Base-by-base conservation (phyloP, 2,797 vertebrate species). In the Fistularia tabacaria region DNA sequence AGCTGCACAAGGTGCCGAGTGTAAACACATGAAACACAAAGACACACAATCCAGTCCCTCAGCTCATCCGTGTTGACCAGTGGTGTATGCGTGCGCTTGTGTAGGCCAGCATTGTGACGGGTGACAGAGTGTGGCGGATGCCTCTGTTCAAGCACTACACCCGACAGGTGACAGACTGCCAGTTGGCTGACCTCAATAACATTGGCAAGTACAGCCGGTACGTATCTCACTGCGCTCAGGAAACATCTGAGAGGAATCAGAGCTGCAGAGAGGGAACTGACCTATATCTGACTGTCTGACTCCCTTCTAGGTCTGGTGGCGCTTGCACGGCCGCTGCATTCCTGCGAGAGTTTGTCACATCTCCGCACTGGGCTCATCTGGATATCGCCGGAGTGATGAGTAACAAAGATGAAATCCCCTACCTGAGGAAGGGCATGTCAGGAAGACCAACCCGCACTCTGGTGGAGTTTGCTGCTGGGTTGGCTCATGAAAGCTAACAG, bases 41-140 rank as follows among this genome's bases (percentile, higher is more conserved):
- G 39, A 39, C 3, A 40, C 36, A 12, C 14, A 10, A 49, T 38
- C 63, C 11, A 36, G 54, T 47, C 11, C 59, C 42, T 45, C 49
- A 56, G 51, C 15, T 64, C 37, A 39, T 64, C 25, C 25, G 45
- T 72, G 43, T 51, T 80, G 69, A 85, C 14, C 6, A 15, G 59
- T 62, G 25, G 1, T 66, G 25, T 69, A n/a, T 62, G 9, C 67
- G 40, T 68, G 36, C 64, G 10, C 61, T 37, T 59, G 25, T 57
- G 44, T 72, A 99, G 97, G 96, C 97, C 40, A 95, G 96, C 62
- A 59, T 95, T 67, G 81, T 94, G 70, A 99, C 96, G 6, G 97
- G 97, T 45, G 97, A 99, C 87, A 88, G 97, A 68, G 93, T 99
- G 54, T 99, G 97, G 97, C 92, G 97, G 71, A 98, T 99, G 97